Percentiles rank a stretch among this genome's conserved stretches.
These are phyloP conservation scores for Spheniscus mendiculus DNA, from an alignment of 2,113 vertebrate species.

Conservation along the genomic window DNA sequence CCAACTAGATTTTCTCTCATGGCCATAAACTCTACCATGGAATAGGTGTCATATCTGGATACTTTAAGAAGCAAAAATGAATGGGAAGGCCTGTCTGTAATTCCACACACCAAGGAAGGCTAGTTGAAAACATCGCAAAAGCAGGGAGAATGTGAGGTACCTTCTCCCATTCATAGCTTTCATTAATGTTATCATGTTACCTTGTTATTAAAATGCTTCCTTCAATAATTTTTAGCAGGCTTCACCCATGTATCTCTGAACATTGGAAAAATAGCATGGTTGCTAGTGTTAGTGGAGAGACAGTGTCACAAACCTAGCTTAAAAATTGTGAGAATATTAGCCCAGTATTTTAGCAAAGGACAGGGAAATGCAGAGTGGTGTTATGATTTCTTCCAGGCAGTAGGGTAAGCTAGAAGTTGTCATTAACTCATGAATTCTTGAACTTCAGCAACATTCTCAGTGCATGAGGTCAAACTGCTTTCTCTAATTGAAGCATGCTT, in stretches of 20 bases:
- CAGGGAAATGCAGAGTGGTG: not conserved
- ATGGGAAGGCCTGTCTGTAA: not conserved
- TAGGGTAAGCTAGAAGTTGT: not conserved
- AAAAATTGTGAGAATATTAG: not conserved
- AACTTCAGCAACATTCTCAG: not conserved
- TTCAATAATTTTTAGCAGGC: not conserved
- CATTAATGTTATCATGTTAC: not conserved
- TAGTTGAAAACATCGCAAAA: not conserved
- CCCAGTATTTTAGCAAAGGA: not conserved
- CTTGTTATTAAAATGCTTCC: not conserved
- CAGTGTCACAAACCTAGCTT: rapidly evolving
- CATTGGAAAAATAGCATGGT: not conserved
- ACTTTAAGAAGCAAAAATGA: not conserved
- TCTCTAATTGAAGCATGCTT: not conserved
- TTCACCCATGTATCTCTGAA: not conserved
- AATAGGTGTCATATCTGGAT: not conserved
- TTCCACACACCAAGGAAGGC: not conserved
- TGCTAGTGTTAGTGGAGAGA: not conserved
- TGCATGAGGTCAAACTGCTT: not conserved
- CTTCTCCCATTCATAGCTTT: not conserved
- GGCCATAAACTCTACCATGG: not conserved
- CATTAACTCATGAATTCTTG: not conserved
- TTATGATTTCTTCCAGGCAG: not conserved
- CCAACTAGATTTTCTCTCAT: constrained; percentile 32
- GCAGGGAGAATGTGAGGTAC: not conserved